Percentiles rank a stretch among this genome's conserved stretches.
Evolutionary conservation across 2,113 vertebrate genomes (phyloP).

Genomic region (Cyanistes caeruleus): DNA sequence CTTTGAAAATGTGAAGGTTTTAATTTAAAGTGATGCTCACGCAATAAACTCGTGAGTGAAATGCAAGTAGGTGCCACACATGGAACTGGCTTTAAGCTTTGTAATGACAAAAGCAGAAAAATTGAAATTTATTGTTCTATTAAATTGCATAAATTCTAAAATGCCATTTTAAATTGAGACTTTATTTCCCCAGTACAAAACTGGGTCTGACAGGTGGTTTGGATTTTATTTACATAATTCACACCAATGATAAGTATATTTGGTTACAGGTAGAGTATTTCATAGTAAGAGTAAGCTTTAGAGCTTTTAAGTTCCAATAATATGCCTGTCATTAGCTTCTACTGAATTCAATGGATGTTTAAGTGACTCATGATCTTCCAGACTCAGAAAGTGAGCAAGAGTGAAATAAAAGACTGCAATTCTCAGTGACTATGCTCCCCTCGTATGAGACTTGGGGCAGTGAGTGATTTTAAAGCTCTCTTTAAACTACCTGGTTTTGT

Average conservation of each 20-base stretch:
- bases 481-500: neutral
- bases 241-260: neutral
- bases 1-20: neutral
- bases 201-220: neutral
- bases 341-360: neutral
- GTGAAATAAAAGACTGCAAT: neutral
- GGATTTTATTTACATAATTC: conserved; percentile 12
- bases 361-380: neutral
- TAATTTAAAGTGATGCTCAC: neutral
- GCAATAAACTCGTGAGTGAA: neutral
- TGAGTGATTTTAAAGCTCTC: neutral
- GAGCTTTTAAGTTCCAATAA: neutral
- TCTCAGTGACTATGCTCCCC: neutral
- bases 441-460: neutral
- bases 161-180: neutral
- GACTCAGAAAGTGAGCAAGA: neutral
- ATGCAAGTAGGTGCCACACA: neutral
- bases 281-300: neutral
- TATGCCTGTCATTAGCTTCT: neutral
- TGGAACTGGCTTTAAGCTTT: neutral
- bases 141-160: conserved; percentile 16
- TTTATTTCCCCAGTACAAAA: conserved; percentile 7
- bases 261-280: neutral
- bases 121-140: neutral
- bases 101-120: neutral